Percentiles rank a stretch among this genome's conserved stretches.
Conservation (phyloP, 2,888 invertebrate species). For the Cryptus viduatorius region DNA sequence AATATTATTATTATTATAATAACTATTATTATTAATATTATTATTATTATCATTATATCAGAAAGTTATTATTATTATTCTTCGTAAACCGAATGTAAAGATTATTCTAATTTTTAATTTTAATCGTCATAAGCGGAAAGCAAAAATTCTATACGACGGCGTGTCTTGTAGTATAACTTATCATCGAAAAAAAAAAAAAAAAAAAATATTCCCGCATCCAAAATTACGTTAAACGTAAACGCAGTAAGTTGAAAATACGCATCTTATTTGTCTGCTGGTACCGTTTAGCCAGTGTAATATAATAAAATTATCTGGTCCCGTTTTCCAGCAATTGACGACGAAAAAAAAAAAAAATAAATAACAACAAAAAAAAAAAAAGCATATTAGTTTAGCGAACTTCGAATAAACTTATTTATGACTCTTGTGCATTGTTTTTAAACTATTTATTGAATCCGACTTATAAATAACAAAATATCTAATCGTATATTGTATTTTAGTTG, state of each 20-base stretch:
- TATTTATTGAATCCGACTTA: constrained; percentile 80
- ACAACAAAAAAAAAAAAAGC: constrained; percentile 45
- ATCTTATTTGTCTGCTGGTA: constrained; percentile 60
- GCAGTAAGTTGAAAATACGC: constrained; percentile 52
- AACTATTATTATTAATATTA: constrained; percentile 41
- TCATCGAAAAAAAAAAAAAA: constrained; percentile 58
- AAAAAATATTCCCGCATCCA: constrained; percentile 51
- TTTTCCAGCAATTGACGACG: constrained; percentile 75
- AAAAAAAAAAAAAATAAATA: constrained; percentile 9
- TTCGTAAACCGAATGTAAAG: constrained; percentile 65
- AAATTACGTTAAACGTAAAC: constrained; percentile 58
- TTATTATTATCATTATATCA: constrained; percentile 56
- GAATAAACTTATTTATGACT: constrained; percentile 79
- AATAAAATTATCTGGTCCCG: constrained; percentile 68
- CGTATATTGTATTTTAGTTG: constrained; percentile 76
- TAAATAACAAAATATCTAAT: constrained; percentile 76
- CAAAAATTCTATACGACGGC: constrained; percentile 65
- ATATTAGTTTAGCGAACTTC: constrained; percentile 61
- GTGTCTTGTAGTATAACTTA: constrained; percentile 72
- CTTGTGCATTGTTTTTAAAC: constrained; percentile 79
- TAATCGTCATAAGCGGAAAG: constrained; percentile 60
- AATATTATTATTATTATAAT: constrained; percentile 53
- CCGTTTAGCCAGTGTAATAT: constrained; percentile 67
- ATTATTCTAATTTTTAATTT: constrained; percentile 62
- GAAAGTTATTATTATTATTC: constrained; percentile 43